Base-by-base conservation (phyloP, 1,140 invertebrate genomes). In the Ostrea edulis region DNA sequence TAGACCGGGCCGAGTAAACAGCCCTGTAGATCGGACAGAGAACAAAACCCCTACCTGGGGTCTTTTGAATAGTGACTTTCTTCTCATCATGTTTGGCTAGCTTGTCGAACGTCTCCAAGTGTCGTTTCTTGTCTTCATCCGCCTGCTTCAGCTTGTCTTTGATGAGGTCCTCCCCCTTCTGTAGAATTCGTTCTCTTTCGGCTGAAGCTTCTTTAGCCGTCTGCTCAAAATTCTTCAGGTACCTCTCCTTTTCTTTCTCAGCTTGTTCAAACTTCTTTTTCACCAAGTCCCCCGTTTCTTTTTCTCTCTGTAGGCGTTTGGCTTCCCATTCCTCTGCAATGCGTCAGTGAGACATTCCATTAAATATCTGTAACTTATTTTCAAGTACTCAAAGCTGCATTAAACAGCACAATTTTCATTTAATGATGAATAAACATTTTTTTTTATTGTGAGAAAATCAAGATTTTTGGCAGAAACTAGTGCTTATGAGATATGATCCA, bases 321-420 rank as follows among this genome's bases (percentile, higher is more conserved):
- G 62, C 89, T 44, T 93, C 93, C 89, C 87, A 88, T 58, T 94
- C 93, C 84, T 90, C 93, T 94, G 90, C 84, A 85, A 82, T 44
- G 83, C 35, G 8, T 83, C 82, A 83, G 25, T 77, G 65, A 77
- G 7, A 62, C 55, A 62, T 62, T 62, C n/a, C 5, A 35, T 25
- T 35, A 14, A 29, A 35, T 22, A 77, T 77, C 25, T 77, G 25
- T 77, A 29, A 29, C 14, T 77, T 25, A 77, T 77, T 62, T 77
- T 77, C 68, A 77, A 77, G 68, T 77, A 35, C 68, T 35, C 29
- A 44, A 44, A 44, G 5, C 35, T 77, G 12, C 68, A 77, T 35
- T 77, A 29, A 62, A 62, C 25, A 77, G 68, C 29, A 14, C 68
- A 29, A 29, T 20, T 44, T 35, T 25, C 5, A 77, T 29, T 77